Base-by-base conservation (phyloP, 2,888 invertebrate genomes). In the Junonia oenone region DNA sequence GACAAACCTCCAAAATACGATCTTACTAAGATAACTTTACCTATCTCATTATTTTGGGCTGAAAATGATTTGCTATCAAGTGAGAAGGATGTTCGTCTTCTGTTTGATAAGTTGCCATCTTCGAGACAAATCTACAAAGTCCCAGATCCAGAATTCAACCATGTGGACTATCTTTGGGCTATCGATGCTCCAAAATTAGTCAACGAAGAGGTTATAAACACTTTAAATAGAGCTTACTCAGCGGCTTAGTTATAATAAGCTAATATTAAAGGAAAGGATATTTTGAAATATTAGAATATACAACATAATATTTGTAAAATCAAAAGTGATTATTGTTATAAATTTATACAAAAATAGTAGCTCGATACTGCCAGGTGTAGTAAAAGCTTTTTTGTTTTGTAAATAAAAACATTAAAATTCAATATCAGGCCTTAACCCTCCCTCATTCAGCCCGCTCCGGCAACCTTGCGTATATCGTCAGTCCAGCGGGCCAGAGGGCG, bases 11-110 rank as follows among this genome's bases (percentile, higher is more conserved):
- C 94, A 0, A 81, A 88, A 48, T 95, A 95, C 68, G 90, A 93
- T 67, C 61, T 94, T 5, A 79, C 81, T 8, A 91, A 91, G 52
- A 86, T 95, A 4, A 86, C 87, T 13, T 77, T 92, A 1, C 94
- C 94, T 0, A 76, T 94, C 5, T 92, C 92, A 29, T 68, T 96
- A 27, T 94, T 94, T 76, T 94, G 93, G 78, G 92, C 92, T 0
- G 84, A 91, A 46, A 94, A 95, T 63, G 97, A 96, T 76, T 92
- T 93, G 86, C 72, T 96, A 1, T 93, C 95, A 0, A 93, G 92
- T 68, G 89, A 92, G 58, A 75, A 91, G 83, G 94, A 94, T 68
- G 93, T 93, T 0, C 66, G 75, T 50, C 76, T 72, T 45, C 73
- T 95, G 15, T 86, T 86, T 35, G 72, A 79, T 0, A 77, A 78